Evolutionary conservation across 2,888 invertebrate genomes (phyloP), one percentile per base, ranked within the genome.

Genomic region (Cheilosia scutellata): DNA sequence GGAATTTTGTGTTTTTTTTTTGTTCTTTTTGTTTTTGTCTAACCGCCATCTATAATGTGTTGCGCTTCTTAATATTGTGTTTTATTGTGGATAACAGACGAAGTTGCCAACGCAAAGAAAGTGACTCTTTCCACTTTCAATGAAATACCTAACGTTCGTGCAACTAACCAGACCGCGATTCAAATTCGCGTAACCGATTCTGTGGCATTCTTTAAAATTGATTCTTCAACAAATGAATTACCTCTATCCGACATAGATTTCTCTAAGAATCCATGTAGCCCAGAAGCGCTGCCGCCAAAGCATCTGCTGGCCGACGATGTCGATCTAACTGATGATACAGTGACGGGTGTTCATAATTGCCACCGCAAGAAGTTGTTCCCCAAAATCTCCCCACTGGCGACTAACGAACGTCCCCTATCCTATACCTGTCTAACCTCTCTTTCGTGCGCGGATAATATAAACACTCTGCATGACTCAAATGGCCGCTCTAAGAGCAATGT

Each of bases 191-290:
- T 91, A 62, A 91, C 90, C 16, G 90, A 91, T 55, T 89, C 89
- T 29, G 78, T 91, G 71, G 90, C 91, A 11, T 89, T 92, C 55
- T 91, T 89, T 75, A 91, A 92, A 88, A 91, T 91, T 40, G 94
- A 94, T 90, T 95, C 95, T 68, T 94, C 95, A n/a, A 95, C 95
- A 87, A 95, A 95, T 93, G 95, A 95, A 92, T 92, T 95, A 89
- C 95, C 95, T 76, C 91, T 95, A 89, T 95, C 95, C 79, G 94
- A 94, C 87, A 93, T 94, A 90, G 93, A 94, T 90, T 94, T 94
- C 87, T 91, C 90, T 25, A 82, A 89, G 82, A 91, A 90, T 83
- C 92, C 91, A 40, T 89, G 91, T 78, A 91, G 91, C 72, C 92
- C 92, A 27, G 91, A 91, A 87, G 75, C 76, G 40, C 37, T 60